Base-by-base conservation (phyloP, 2,113 vertebrate species). In the Tyrannus savana region DNA sequence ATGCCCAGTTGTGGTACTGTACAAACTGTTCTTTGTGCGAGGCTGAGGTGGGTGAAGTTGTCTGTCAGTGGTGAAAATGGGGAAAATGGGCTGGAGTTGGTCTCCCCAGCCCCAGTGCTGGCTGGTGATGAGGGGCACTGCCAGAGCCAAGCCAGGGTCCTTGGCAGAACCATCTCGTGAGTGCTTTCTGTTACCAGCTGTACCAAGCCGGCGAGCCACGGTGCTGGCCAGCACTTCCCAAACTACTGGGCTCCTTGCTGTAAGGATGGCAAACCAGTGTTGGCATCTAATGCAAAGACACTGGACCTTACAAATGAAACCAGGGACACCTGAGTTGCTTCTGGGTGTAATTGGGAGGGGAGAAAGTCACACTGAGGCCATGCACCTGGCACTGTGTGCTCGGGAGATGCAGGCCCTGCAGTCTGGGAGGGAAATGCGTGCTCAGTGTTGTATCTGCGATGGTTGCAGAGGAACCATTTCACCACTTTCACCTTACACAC, bases 321-420 rank as follows among this genome's bases (percentile, higher is more conserved):
- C 2, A 1, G 24, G 28, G 77, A 1, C 33, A 35, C 4, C 17
- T 0, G 1, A 10, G n/a, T 10, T 76, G 37, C 33, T 44, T 41
- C 52, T 37, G 58, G 47, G 25, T 33, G 25, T 62, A 10, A 6
- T 0, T 19, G 37, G 59, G 58, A 37, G 15, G 14, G 37, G 27
- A 42, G 28, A 17, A 30, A 12, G 30, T 69, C 39, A 1, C 1
- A 0, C 23, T 19, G 49, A 30, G 50, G 58, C 47, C 0, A 0
- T 10, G 52, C 55, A 27, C 39, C 27, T 24, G 59, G 50, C 41
- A 14, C 15, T 9, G 4, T 0, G 2, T 13, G 63, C 52, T 53
- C 3, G 8, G 35, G 78, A 71, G 47, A 7, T 22, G 41, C 49
- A 56, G 44, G 30, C 41, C 27, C 24, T 23, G 31, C 37, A 5